Conservation (phyloP, 2,888 invertebrate genomes). For the Cheiracanthium punctorium region DNA sequence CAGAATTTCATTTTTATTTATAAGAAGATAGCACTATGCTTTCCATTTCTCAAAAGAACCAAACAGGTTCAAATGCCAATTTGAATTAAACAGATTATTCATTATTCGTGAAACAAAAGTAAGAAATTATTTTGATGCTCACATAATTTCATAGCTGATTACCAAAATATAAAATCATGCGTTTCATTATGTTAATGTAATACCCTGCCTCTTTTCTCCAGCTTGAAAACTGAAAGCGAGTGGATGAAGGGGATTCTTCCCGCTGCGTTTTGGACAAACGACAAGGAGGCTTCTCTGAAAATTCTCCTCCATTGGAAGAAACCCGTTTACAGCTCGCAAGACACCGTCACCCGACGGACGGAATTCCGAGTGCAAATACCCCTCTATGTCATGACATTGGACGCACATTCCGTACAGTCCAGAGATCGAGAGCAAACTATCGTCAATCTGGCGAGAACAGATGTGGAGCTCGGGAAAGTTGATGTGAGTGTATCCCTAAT, state of each 20-base stretch:
- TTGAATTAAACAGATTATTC: no score
- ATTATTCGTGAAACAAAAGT: no score
- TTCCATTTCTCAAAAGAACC: no score
- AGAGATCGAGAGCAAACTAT: not conserved
- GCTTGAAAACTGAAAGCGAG: no score
- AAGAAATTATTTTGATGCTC: no score
- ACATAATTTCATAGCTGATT: no score
- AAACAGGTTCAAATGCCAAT: no score
- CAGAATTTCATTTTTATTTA: no score
- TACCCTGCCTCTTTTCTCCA: no score
- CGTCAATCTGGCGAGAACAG: constrained; percentile 40
- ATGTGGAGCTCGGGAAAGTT: constrained; percentile 14
- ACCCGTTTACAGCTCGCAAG: not conserved
- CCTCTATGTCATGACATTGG: constrained; percentile 11
- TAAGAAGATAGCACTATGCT: no score
- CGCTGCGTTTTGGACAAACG: constrained; percentile 37
- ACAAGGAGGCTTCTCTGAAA: constrained; percentile 40
- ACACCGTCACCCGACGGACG: constrained; percentile 11
- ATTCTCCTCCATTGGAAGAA: constrained; percentile 36
- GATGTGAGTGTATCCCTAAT: constrained; percentile 30
- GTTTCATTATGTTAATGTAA: no score
- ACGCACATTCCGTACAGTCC: constrained; percentile 2
- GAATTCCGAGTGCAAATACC: constrained; percentile 32
- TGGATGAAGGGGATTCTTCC: constrained; percentile 43
- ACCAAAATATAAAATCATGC: no score